Evolutionary conservation across 2,113 vertebrate species (phyloP).

Genomic region (Bostrychus sinensis): DNA sequence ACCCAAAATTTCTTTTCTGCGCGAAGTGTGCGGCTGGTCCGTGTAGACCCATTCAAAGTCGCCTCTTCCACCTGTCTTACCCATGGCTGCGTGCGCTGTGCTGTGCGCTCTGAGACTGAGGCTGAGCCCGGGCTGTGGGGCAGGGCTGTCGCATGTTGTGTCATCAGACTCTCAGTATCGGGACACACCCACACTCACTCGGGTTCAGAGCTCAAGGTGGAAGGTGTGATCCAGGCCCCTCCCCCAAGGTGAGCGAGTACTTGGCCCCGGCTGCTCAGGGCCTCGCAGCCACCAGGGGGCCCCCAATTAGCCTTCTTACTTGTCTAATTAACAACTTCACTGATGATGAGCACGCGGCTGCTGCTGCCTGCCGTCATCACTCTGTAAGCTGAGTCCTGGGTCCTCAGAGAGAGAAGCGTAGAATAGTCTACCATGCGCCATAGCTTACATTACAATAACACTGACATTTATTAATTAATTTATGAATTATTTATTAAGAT

Average conservation of each 20-base stretch:
- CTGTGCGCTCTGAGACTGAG: no score
- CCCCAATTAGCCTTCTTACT: slow-evolving; percentile 1
- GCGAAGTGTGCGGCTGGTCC: slow-evolving; percentile 94
- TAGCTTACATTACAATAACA: no score
- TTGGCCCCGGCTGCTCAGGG: not conserved
- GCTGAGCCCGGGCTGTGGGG: no score
- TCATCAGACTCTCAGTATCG: slow-evolving; percentile 34
- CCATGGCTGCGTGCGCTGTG: slow-evolving; percentile 77
- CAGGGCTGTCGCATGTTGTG: slow-evolving; percentile 20
- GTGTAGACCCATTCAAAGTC: slow-evolving; percentile 98
- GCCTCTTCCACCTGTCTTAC: slow-evolving; percentile 80
- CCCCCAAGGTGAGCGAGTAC: not conserved
- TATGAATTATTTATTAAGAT: no score
- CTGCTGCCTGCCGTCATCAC: not conserved
- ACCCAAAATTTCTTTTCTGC: slow-evolving; percentile 95
- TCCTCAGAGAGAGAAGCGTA: no score
- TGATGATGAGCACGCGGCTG: not conserved
- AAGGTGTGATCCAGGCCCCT: slow-evolving; percentile 23
- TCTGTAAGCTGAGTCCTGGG: no score
- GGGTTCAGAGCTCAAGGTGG: slow-evolving; percentile 7
- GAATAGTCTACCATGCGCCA: no score
- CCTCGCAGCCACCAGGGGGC: not conserved
- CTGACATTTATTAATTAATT: no score
- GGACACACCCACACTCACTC: slow-evolving; percentile 60
- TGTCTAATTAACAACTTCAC: not conserved